Base-by-base conservation (phyloP, 2,888 invertebrate genomes). In the Orchesella flavescens region DNA sequence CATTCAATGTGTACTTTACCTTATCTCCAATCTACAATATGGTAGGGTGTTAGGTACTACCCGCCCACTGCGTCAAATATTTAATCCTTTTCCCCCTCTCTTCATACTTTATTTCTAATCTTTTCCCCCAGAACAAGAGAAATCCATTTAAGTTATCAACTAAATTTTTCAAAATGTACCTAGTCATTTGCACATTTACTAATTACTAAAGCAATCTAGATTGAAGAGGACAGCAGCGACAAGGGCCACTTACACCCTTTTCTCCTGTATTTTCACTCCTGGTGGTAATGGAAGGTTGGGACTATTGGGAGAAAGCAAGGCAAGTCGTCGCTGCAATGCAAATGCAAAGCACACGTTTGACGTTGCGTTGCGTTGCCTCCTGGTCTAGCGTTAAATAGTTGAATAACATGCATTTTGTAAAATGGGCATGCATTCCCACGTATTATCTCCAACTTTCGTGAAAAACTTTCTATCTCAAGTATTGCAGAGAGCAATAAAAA, bases 81-180 rank as follows among this genome's bases (percentile, higher is more conserved):
- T n/a, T 53, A n/a, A 53, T 53, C 53, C 53, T 53, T n/a, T 57
- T 10, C 17, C n/a, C n/a, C 19, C 57, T 55, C 55, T 55, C n/a
- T 34, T 34, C 34, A 34, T 34, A 34, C 34, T 34, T 34, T 34
- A 34, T 34, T 46, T 23, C 57, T 65, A 17, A 49, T 66, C 57
- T 83, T 84, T 75, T 80, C 77, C 83, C 34, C 74, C 17, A 49
- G 59, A 77, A 87, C 87, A 87, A 76, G 83, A 80, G 77, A 87
- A 87, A 86, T 86, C 84, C 87, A 87, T 87, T 87, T 86, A 86
- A 84, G 82, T 85, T 84, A 85, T 87, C 85, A 76, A 72, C 53
- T 75, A 73, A 78, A 82, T 83, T 72, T 75, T 21, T 57, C 85
- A 68, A 74, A 74, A 59, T 21, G 19, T 49, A 12, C 63, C 43